A percentile compares a stretch with the other conserved stretches of the same genome.
Conservation (phyloP, 2,797 vertebrate species). For the Crocodylus rhombifer region DNA sequence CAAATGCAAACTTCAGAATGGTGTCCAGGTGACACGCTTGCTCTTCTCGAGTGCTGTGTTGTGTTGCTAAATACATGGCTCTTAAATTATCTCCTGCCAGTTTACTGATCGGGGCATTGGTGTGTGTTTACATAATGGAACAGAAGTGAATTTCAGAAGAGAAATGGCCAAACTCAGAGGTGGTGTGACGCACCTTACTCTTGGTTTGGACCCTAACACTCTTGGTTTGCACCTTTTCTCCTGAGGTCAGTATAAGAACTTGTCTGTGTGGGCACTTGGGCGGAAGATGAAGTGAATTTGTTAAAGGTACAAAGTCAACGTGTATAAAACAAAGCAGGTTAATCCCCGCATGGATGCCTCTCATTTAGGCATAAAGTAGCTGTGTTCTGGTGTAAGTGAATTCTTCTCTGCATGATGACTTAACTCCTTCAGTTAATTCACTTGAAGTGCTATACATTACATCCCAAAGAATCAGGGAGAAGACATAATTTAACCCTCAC, state of each 20-base stretch:
- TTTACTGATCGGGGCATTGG: neutral
- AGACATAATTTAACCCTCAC: neutral
- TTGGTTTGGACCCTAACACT: neutral
- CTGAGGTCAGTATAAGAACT: neutral
- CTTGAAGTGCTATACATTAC: neutral
- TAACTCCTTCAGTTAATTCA: neutral
- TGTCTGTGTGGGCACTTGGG: fast-evolving
- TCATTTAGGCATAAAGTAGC: neutral
- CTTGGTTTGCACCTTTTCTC: neutral
- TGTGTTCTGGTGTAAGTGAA: neutral
- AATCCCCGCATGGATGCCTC: neutral
- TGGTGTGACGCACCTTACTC: neutral
- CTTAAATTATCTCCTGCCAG: neutral
- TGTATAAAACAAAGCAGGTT: neutral
- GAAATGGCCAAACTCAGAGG: neutral
- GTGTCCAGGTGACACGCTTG: neutral
- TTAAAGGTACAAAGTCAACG: neutral
- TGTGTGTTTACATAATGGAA: neutral
- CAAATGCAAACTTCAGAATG: neutral
- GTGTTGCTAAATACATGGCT: no score
- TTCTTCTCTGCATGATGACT: neutral
- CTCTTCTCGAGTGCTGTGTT: neutral
- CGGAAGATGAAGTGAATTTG: neutral
- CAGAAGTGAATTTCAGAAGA: neutral
- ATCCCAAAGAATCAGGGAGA: fast-evolving